Evolutionary conservation across 2,888 invertebrate genomes (phyloP).

Genomic region (Gari tellinella): DNA sequence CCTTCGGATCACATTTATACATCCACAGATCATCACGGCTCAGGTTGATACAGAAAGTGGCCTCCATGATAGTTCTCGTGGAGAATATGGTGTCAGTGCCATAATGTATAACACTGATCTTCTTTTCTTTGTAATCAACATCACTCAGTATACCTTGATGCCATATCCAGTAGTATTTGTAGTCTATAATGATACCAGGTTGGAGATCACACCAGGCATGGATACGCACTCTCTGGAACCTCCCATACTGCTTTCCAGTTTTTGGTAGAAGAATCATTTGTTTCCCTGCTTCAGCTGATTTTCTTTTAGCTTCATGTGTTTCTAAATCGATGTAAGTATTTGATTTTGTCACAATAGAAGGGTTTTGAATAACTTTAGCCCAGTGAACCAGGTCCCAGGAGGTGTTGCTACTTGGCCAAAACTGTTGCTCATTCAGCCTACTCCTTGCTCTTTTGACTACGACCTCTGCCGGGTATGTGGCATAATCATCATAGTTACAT

Average conservation of each 20-base stretch:
- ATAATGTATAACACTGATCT: constrained; percentile 50
- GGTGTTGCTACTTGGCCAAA: constrained; percentile 12
- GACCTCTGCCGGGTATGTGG: constrained; percentile 13
- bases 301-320: not conserved
- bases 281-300: not conserved
- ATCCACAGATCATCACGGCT: constrained; percentile 11
- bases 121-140: constrained; percentile 12
- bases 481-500: constrained; percentile 23
- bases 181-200: constrained; percentile 38
- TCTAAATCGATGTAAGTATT: not conserved
- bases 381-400: constrained; percentile 40
- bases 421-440: constrained; percentile 29
- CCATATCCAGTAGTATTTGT: constrained; percentile 31
- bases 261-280: constrained; percentile 23
- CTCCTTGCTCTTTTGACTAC: constrained; percentile 26
- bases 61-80: constrained; percentile 40
- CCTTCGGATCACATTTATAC: constrained; percentile 24
- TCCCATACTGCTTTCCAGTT: constrained; percentile 8
- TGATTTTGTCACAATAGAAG: constrained; percentile 2
- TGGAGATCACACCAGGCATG: constrained; percentile 28
- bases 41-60: constrained; percentile 18
- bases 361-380: constrained; percentile 41
- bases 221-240: constrained; percentile 24
- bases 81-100: constrained; percentile 36
- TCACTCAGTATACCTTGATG: constrained; percentile 43